Base-by-base conservation (phyloP, 2,888 invertebrate species). In the Melanostoma scalare region DNA sequence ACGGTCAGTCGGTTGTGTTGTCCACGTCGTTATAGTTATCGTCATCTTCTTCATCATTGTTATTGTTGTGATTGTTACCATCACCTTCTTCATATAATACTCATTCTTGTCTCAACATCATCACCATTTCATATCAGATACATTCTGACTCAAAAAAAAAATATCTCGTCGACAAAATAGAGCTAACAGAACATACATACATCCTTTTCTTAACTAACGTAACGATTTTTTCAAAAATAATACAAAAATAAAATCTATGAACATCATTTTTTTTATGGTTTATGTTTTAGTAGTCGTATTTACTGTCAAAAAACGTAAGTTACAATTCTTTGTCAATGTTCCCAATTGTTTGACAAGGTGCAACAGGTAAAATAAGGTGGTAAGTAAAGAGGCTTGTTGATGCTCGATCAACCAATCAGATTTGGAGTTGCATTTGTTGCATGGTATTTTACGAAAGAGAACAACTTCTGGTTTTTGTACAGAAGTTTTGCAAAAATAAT, bases 1-100 rank as follows among this genome's bases (percentile, higher is more conserved):
- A 77, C 81, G 72, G 81, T 77, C 81, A 73, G 79, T 75, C 79
- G 77, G 68, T 81, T 67, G 61, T 81, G 71, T 67, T 71, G 77
- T 77, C 67, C 50, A 60, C 72, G 81, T 81, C 63, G 61, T 77
- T 61, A 67, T 73, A 52, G 65, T 81, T 60, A 53, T 80, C 61
- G 38, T 75, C 68, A 38, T 80, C 67, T 30, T 69, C 61, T 48
- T 77, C 77, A 42, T 71, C 67, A 58, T 65, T 30, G 55, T 63
- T 55, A 67, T 73, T 71, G 48, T 58, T 53, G 72, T 68, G 42
- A 77, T 71, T 46, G 31, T 67, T 40, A 65, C 65, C 50, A 68
- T 68, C 74, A 75, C 63, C 52, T 56, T 68, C 53, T 73, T 76
- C 38, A 68, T 35, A 20, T 20, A 73, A 48, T 36, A 72, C 48